These are phyloP conservation scores for Micropterix aruncella DNA, from an alignment of 2,888 invertebrate species.

Conservation along the genomic window DNA sequence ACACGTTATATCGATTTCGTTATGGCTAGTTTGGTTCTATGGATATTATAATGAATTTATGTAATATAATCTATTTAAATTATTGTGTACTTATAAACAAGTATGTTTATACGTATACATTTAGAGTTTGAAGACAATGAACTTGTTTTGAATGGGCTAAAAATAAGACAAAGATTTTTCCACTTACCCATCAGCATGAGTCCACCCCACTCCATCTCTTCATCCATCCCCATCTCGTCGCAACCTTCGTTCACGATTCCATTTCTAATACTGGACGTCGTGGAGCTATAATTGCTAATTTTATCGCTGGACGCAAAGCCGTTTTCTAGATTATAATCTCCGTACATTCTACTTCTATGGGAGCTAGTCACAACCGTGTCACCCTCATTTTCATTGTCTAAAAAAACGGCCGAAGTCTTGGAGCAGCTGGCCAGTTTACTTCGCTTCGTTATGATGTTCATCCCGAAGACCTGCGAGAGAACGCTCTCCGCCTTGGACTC, in stretches of 20 bases:
- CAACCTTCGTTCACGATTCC: conserved; percentile 16
- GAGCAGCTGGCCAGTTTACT: conserved; percentile 30
- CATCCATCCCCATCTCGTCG: conserved; percentile 29
- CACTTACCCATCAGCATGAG: conserved; percentile 48
- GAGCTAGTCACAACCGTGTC: conserved; percentile 34
- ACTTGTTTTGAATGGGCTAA: background rate
- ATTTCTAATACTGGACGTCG: conserved; percentile 7
- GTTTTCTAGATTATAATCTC: conserved; percentile 30
- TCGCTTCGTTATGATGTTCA: conserved; percentile 32
- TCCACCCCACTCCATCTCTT: conserved; percentile 48
- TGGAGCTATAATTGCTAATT: too few relatives aligned
- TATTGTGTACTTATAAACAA: too few relatives aligned
- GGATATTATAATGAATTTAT: too few relatives aligned
- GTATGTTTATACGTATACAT: background rate
- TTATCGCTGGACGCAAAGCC: conserved; percentile 23
- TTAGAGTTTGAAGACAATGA: background rate
- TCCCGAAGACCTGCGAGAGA: conserved; percentile 33
- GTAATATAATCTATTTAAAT: too few relatives aligned
- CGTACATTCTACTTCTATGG: conserved; percentile 35
- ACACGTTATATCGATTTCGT: too few relatives aligned
- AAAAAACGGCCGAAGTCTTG: conserved; percentile 31
- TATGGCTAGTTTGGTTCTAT: too few relatives aligned
- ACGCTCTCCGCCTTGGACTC: conserved; percentile 36
- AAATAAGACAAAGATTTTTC: background rate
- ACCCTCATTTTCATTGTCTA: conserved; percentile 23